Evolutionary conservation across 2,797 vertebrate species (phyloP).

Genomic region (Acanthiza pusilla): DNA sequence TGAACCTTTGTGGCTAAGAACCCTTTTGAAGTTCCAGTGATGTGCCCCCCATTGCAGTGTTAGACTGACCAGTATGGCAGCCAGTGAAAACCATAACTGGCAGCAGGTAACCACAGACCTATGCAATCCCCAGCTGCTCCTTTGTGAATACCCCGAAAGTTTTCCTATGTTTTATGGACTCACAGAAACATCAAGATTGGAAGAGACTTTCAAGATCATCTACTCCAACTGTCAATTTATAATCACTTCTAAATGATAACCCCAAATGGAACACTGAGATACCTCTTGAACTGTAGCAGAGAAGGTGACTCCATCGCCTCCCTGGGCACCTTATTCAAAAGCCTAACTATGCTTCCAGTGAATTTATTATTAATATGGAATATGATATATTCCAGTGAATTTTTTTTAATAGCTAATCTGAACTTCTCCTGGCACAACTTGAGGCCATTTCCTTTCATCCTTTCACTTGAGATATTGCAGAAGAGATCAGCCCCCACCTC

Average conservation of each 20-base stretch:
- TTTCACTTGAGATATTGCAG: not conserved
- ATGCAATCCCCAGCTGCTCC: not conserved
- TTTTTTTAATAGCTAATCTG: not conserved
- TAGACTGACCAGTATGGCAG: accelerated
- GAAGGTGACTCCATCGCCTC: not conserved
- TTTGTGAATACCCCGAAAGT: not conserved
- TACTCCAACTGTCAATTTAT: not conserved
- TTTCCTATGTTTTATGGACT: not conserved
- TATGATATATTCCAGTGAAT: not conserved
- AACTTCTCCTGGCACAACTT: not conserved
- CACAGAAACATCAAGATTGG: not conserved
- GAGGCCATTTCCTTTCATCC: not conserved
- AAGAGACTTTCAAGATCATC: not conserved
- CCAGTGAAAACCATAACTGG: not conserved
- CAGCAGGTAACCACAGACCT: not conserved
- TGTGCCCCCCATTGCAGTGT: accelerated
- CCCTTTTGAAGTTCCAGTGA: not conserved
- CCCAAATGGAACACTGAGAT: not conserved
- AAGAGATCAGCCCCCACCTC: not conserved
- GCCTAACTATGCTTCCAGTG: not conserved
- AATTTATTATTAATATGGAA: too few relatives aligned
- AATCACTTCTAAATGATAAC: accelerated
- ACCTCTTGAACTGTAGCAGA: not conserved
- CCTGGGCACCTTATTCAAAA: not conserved
- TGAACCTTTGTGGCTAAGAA: not conserved